phyloP scores from a whole-genome alignment of 2,113 vertebrate genomes.

The Microtus richardsoni region DNA sequence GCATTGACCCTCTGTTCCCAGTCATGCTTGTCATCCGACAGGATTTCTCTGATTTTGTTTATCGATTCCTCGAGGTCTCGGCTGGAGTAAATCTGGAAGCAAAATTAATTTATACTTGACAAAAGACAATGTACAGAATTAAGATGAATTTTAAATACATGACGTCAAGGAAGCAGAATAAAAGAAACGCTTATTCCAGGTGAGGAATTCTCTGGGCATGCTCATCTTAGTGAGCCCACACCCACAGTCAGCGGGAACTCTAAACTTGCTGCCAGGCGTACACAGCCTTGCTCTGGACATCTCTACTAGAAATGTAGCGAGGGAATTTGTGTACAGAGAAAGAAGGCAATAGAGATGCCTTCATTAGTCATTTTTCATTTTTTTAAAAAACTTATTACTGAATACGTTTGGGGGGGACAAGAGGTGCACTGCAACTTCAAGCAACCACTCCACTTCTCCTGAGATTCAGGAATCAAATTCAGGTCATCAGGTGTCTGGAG shows the following conservation, averaged over 20 bases:
- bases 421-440: background rate
- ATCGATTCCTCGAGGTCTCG: constrained; percentile 97
- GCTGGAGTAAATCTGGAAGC: constrained; percentile 94
- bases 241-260: background rate
- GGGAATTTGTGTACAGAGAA: background rate
- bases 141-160: constrained; percentile 17
- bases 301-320: background rate
- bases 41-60: constrained; percentile 95
- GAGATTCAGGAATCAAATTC: too few relatives aligned
- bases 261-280: background rate
- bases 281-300: background rate
- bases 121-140: constrained; percentile 46
- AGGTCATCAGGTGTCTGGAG: background rate
- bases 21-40: constrained; percentile 98
- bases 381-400: background rate
- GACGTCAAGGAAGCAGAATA: background rate
- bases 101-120: constrained; percentile 59
- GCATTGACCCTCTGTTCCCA: constrained; percentile 97
- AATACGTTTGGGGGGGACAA: background rate
- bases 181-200: background rate
- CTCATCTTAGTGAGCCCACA: background rate
- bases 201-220: background rate
- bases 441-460: background rate
- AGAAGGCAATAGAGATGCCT: background rate
- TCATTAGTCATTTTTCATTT: background rate